These are phyloP conservation scores for Drosophila cardini DNA, from an alignment of 1,140 invertebrate genomes.

Conservation along the genomic window DNA sequence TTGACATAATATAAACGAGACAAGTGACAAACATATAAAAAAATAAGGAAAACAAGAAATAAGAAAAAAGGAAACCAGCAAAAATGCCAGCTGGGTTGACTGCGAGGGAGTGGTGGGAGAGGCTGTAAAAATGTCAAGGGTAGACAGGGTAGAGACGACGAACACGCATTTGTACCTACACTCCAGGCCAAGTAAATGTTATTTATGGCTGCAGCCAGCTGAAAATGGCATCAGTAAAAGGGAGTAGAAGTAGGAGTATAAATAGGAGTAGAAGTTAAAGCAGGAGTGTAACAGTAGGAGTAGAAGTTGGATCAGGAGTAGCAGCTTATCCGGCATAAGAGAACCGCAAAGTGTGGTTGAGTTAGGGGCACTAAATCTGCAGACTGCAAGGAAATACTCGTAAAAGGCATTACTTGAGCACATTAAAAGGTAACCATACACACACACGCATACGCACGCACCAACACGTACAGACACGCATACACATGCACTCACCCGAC, in stretches of 20 bases:
- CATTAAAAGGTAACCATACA: constrained; percentile 54
- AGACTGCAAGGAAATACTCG: constrained; percentile 60
- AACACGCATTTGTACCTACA: constrained; percentile 10
- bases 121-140: constrained; percentile 77
- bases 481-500: too few relatives aligned
- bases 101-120: constrained; percentile 28
- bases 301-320: constrained; percentile 2
- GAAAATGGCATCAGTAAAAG: constrained; percentile 11
- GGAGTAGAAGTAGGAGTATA: too few relatives aligned
- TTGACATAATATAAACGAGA: constrained; percentile 78
- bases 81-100: constrained; percentile 52
- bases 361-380: constrained; percentile 60
- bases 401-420: constrained; percentile 66
- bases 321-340: constrained; percentile 39
- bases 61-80: constrained; percentile 19
- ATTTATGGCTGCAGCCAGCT: constrained; percentile 73
- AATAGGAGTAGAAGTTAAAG: too few relatives aligned
- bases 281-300: too few relatives aligned
- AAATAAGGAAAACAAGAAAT: constrained; percentile 32
- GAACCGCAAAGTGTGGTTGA: constrained; percentile 42
- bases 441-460: constrained; percentile 24
- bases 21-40: constrained; percentile 75
- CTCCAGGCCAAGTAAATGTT: constrained; percentile 66
- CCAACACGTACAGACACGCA: constrained; percentile 6
- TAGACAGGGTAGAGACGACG: constrained; percentile 37